Base-by-base conservation (phyloP, 2,113 vertebrate genomes). In the Cairina moschata region DNA sequence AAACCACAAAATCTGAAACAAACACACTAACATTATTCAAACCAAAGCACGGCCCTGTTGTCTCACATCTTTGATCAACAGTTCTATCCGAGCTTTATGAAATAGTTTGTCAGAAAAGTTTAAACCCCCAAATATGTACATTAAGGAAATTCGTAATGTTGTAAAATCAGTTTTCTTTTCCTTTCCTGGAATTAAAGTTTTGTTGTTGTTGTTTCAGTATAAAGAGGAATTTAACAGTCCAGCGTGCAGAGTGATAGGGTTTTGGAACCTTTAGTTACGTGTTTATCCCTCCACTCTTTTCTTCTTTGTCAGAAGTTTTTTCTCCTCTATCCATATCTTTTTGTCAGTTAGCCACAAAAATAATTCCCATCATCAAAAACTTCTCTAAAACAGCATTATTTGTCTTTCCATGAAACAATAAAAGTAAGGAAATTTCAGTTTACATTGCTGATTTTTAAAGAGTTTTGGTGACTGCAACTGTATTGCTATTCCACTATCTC, bases 21-120 rank as follows among this genome's bases (percentile, higher is more conserved):
- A 89, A n/a, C 18, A 23, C 8, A 6, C 26, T 44, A 60, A 38
- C 8, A 7, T 32, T 25, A 46, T 88, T 80, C 59, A 34, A 91
- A 81, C 5, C 13, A 21, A 80, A 78, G 16, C 22, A 8, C 25
- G 71, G 42, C 50, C 75, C 46, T 20, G 14, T 54, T 93, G 46
- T 48, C 46, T 72, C 69, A 60, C 34, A 52, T 76, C 44, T 79
- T 66, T 14, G 62, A 36, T 69, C 71, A 42, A 20, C 48, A n/a
- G 9, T 76, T 94, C 83, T 73, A 69, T 44, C 23, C 0, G 4
- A 82, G 34, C 29, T 75, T 92, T 86, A 63, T 59, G 36, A 86
- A 91, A 82, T 26, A 86, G 8, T 13, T 72, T 91, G 52, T 89
- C 54, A 91, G 91, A 91, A 88, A 66, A 31, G 36, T 79, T 91